Conservation (phyloP, 2,888 invertebrate species). For the Dasypolia templi region DNA sequence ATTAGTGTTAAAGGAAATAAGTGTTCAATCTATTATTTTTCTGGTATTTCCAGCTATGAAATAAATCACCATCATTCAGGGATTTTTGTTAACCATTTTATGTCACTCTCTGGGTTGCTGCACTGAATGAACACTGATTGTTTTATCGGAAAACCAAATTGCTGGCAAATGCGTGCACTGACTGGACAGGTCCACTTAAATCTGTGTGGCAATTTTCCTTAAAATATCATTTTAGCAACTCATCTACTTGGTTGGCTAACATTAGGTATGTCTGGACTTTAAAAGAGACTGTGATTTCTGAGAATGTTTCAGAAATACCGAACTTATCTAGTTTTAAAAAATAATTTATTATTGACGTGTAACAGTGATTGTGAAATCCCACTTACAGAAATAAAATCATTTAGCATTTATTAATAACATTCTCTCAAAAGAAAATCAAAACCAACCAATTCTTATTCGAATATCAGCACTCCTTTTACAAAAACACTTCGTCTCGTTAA, state of each 20-base stretch:
- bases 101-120: not conserved
- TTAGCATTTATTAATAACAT: no score
- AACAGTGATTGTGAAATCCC: not conserved
- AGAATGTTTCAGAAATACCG: not conserved
- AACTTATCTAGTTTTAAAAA: not conserved
- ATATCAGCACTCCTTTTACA: not conserved
- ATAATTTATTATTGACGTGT: not conserved
- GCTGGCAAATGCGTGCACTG: not conserved
- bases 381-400: not conserved
- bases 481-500: conserved; percentile 17
- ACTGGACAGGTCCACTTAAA: not conserved
- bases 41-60: no score
- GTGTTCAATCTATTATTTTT: no score
- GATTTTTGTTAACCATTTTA: not conserved
- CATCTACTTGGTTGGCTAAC: not conserved
- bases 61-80: not conserved
- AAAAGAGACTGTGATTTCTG: not conserved
- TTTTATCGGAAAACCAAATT: not conserved
- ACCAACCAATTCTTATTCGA: not conserved
- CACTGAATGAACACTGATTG: not conserved
- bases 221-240: not conserved
- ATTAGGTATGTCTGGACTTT: not conserved
- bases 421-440: conserved; percentile 14
- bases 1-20: no score
- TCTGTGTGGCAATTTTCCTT: no score